Evolutionary conservation across 2,888 invertebrate genomes (phyloP).

Genomic region (Rhaphigaster nebulosa): DNA sequence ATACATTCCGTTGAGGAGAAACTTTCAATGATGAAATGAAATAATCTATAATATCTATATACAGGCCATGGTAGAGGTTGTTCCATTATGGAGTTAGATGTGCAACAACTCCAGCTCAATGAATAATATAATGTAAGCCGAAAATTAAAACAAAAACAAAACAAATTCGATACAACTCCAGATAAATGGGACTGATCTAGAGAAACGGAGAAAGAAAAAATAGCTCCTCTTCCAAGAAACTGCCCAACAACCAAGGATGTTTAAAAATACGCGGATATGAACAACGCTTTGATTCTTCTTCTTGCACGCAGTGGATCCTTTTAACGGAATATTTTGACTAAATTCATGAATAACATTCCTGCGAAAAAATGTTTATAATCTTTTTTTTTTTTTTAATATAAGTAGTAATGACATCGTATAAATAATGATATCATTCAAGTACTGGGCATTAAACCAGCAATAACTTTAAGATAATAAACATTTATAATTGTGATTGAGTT

Average conservation of each 20-base stretch:
- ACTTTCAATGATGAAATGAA: no score
- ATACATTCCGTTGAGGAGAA: no score
- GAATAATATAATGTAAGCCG: not conserved
- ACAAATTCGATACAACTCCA: not conserved
- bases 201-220: slow-evolving; percentile 8
- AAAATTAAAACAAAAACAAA: no score
- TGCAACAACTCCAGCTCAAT: not conserved
- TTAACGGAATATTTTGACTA: not conserved
- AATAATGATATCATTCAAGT: not conserved
- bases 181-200: not conserved
- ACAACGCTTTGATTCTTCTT: not conserved
- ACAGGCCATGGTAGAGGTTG: not conserved
- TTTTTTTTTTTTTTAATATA: no score
- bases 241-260: not conserved
- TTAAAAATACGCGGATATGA: not conserved
- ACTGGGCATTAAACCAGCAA: not conserved
- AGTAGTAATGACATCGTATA: no score
- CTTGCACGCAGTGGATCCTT: not conserved
- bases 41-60: no score
- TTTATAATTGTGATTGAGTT: not conserved
- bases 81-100: not conserved
- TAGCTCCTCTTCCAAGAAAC: not conserved
- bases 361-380: not conserved
- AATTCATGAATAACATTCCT: not conserved
- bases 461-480: no score